Evolutionary conservation across 2,797 vertebrate species (phyloP).

Genomic region (Toxotes lorentzi): DNA sequence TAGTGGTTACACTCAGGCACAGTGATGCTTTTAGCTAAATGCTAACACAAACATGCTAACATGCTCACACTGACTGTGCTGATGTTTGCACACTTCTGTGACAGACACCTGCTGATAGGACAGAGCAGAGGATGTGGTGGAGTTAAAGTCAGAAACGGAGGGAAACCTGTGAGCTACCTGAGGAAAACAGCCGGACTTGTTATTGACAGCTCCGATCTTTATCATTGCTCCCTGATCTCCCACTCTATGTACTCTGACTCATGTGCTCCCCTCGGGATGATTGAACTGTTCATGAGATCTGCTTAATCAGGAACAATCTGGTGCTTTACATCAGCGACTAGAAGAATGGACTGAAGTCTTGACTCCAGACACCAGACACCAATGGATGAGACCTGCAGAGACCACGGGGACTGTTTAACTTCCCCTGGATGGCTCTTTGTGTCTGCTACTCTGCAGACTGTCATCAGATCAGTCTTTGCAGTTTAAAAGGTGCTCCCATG

Average conservation of each 20-base stretch:
- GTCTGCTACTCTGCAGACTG: constrained; percentile 25
- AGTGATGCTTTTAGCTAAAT: too few relatives aligned
- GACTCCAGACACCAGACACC: constrained; percentile 1
- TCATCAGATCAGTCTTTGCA: constrained; percentile 34
- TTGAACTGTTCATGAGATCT: constrained; percentile 17
- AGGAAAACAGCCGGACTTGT: constrained; percentile 7
- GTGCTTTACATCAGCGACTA: constrained; percentile 3
- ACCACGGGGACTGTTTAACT: background rate
- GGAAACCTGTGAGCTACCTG: constrained; percentile 4
- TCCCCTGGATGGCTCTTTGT: background rate
- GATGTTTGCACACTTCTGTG: background rate
- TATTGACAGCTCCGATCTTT: constrained; percentile 8
- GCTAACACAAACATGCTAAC: too few relatives aligned
- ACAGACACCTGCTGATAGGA: background rate
- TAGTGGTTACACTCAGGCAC: too few relatives aligned
- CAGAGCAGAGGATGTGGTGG: background rate
- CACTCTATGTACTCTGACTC: background rate
- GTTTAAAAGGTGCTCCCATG: constrained; percentile 18
- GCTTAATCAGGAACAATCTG: constrained; percentile 14
- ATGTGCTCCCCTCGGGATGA: constrained; percentile 7
- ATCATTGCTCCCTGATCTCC: constrained; percentile 3
- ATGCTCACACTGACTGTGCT: background rate
- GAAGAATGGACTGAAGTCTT: constrained; percentile 4
- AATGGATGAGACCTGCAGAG: constrained; percentile 9
- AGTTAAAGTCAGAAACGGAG: constrained; percentile 1